Conservation (phyloP, 1,140 invertebrate species). For the Megalopta genalis region DNA sequence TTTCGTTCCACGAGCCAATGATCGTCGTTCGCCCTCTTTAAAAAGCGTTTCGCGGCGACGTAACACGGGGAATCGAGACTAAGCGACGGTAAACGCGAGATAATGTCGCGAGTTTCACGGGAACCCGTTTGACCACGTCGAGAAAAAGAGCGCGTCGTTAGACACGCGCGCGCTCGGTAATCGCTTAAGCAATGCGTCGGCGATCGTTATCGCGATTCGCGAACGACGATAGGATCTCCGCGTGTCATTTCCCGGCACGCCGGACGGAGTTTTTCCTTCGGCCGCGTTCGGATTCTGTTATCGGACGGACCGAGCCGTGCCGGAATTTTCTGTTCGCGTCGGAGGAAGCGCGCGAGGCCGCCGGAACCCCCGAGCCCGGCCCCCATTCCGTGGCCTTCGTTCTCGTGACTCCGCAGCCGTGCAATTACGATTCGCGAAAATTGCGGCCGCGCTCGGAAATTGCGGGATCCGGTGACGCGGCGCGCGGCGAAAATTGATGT, state of each 20-base stretch:
- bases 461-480: neutral
- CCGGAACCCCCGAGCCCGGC: no score
- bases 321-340: neutral
- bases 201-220: neutral
- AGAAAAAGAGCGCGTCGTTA: neutral
- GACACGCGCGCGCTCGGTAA: neutral
- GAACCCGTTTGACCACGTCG: neutral
- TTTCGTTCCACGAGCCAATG: no score
- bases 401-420: neutral
- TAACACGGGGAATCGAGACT: neutral
- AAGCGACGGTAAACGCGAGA: neutral
- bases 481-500: neutral
- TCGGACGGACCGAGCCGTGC: no score
- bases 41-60: no score
- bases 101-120: neutral
- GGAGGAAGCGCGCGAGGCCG: neutral
- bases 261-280: no score
- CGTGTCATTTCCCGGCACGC: no score
- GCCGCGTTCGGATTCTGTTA: neutral
- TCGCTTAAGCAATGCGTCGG: neutral
- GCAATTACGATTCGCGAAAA: constrained; percentile 11
- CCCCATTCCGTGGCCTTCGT: neutral
- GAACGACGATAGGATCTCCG: no score
- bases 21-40: no score
- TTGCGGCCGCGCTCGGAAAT: neutral